Conservation (phyloP, 1,140 invertebrate genomes). For the Trypoxylus dichotomus region DNA sequence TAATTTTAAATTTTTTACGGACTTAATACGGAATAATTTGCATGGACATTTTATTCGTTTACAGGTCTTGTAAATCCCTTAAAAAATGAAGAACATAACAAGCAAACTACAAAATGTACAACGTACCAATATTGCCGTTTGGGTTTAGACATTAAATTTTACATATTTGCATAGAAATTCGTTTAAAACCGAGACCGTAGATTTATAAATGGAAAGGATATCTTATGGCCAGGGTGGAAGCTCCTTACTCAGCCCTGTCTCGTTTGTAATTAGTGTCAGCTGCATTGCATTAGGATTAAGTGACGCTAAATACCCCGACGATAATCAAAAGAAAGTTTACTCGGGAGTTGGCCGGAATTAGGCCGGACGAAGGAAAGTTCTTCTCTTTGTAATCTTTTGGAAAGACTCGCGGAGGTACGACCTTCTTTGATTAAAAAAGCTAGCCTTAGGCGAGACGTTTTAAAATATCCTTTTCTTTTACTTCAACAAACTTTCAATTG, state of each 20-base stretch:
- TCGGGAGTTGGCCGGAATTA: background rate
- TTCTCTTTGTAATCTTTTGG: background rate
- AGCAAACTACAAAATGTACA: too few species aligned
- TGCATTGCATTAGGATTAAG: background rate
- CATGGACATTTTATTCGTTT: too few species aligned
- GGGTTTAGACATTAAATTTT: background rate
- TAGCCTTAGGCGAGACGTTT: background rate
- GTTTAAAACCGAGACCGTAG: background rate
- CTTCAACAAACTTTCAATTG: background rate
- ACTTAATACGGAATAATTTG: too few species aligned
- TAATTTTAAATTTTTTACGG: too few species aligned
- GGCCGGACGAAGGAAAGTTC: background rate
- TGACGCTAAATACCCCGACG: background rate
- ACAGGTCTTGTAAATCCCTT: too few species aligned
- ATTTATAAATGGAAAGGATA: background rate
- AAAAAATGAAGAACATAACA: background rate
- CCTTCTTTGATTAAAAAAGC: background rate
- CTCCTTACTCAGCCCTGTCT: background rate
- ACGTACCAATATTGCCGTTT: background rate
- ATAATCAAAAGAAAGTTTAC: conserved; percentile 9
- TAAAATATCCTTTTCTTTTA: background rate
- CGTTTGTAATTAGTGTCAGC: background rate
- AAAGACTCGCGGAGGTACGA: background rate
- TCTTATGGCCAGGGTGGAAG: background rate
- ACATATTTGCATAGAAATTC: background rate